Evolutionary conservation across 2,797 vertebrate species (phyloP), one percentile per base, ranked within the genome.

Genomic region (Channa striata): DNA sequence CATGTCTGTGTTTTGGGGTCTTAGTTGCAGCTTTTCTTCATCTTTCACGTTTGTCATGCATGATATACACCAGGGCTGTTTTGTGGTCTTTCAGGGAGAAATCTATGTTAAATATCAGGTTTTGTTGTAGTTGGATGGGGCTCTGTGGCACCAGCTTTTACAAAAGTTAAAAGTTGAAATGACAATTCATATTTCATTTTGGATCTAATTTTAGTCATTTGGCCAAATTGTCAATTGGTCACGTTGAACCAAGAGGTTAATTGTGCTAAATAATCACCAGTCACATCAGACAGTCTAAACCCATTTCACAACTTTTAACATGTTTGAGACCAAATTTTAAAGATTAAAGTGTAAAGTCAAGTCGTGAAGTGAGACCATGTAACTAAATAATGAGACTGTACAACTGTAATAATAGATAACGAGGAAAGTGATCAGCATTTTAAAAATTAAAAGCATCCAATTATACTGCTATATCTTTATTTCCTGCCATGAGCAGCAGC

Each of bases 41-140:
- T 81, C 86, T 79, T 85, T 54, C 68, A 78, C 79, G 80, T 47
- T 21, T 79, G 76, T 86, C 68, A 80, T 66, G 74, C 74, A 67
- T 68, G 46, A 81, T 61, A 30, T 34, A 53, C 59, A 63, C 14
- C 62, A 74, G 68, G 56, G 11, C 40, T 69, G 34, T 67, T 73
- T 76, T 51, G 50, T 44, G 61, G 21, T 23, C 13, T 19, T 53
- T 53, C n/a, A 44, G 16, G 19, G 8, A 21, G 16, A 23, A 50
- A 21, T 42, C 44, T 47, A 21, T 20, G 30, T n/a, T 17, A 12
- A 11, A 17, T 52, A 37, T 33, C 21, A 11, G 5, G 36, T 56
- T 34, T 37, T 7, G 21, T 49, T 36, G 42, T 23, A 47, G 56
- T 47, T 25, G 20, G 11, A 36, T 19, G 34, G 47, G 14, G n/a